A percentile compares a stretch with the other conserved stretches of the same genome.
Conservation (phyloP, 2,113 vertebrate species). For the Brachypodius melanocephalos region DNA sequence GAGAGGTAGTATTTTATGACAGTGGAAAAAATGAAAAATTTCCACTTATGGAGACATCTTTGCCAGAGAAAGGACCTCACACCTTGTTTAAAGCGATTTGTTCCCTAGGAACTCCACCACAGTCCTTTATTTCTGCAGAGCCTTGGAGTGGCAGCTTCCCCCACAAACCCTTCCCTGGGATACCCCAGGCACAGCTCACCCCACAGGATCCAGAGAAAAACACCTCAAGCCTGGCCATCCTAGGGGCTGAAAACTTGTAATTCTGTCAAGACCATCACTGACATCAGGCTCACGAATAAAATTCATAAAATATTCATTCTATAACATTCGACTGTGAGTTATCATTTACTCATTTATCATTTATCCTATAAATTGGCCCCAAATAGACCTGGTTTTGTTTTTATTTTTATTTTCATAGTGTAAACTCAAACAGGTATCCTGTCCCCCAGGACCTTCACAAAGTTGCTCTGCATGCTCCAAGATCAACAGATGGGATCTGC, state of each 20-base stretch:
- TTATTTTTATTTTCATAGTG: rapidly evolving
- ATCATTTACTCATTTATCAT: no score
- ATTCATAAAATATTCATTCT: neutral
- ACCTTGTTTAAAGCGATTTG: neutral
- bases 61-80: neutral
- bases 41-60: neutral
- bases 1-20: neutral
- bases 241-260: rapidly evolving
- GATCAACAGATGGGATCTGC: neutral
- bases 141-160: neutral
- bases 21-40: neutral
- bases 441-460: neutral
- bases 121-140: neutral
- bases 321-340: neutral
- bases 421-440: neutral
- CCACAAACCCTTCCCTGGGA: neutral
- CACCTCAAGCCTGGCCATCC: neutral
- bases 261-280: neutral
- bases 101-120: neutral
- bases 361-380: neutral
- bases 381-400: rapidly evolving
- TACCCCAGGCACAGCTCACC: neutral
- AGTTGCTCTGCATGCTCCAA: neutral
- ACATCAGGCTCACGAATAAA: neutral
- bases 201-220: neutral